Conservation (phyloP, 2,113 vertebrate genomes). For the Phainopepla nitens region DNA sequence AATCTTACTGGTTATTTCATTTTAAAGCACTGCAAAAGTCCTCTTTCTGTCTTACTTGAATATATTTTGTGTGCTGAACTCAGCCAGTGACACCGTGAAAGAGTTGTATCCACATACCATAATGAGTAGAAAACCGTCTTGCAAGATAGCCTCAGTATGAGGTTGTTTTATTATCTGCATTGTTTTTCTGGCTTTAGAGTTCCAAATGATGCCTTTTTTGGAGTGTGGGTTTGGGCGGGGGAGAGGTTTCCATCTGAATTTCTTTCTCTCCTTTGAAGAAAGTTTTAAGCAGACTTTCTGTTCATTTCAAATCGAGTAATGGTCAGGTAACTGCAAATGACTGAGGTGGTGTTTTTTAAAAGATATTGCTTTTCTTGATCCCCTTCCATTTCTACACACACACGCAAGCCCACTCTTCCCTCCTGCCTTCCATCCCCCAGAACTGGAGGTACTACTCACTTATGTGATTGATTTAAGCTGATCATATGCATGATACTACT, state of each 20-base stretch:
- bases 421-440: not conserved
- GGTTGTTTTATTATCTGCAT: not conserved
- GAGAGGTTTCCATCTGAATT: not conserved
- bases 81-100: not conserved
- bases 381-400: not conserved
- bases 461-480: not conserved
- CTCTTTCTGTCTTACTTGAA: not conserved
- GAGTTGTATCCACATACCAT: not conserved
- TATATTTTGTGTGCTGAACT: not conserved
- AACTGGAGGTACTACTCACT: not conserved
- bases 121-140: not conserved
- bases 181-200: not conserved
- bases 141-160: not conserved
- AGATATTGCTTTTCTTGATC: not conserved
- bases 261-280: not conserved
- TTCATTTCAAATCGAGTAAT: not conserved
- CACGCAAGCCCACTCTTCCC: not conserved
- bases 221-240: rapidly evolving
- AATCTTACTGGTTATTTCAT: not conserved
- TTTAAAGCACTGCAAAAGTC: not conserved
- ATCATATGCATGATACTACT: not conserved
- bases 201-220: not conserved
- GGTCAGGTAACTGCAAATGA: not conserved
- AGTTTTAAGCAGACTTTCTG: not conserved
- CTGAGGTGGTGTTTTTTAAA: not conserved